A percentile compares a stretch with the other conserved stretches of the same genome.
These are phyloP conservation scores for Pomatostomus ruficeps DNA, from an alignment of 2,113 vertebrate species.

Conservation along the genomic window DNA sequence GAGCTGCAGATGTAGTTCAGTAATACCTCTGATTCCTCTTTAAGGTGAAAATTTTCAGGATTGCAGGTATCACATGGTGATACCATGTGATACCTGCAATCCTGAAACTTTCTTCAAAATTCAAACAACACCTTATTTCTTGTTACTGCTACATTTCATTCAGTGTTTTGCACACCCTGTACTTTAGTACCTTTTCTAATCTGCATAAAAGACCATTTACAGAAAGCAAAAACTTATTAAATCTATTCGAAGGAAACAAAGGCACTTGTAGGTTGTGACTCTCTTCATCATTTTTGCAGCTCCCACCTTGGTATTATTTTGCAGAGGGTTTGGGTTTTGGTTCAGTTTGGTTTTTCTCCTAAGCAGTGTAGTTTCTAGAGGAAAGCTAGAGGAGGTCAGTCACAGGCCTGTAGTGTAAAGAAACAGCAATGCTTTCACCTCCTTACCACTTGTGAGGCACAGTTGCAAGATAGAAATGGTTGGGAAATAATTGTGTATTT, in stretches of 20 bases:
- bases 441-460: background rate
- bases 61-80: background rate
- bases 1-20: background rate
- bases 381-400: background rate
- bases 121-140: background rate
- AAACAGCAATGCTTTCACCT: background rate
- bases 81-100: too few relatives aligned
- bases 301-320: background rate
- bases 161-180: background rate
- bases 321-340: background rate
- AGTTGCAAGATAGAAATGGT: background rate
- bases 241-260: background rate
- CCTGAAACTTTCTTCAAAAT: background rate
- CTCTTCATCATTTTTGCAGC: background rate
- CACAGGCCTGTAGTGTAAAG: background rate
- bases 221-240: background rate
- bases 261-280: background rate
- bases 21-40: background rate
- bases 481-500: background rate
- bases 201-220: background rate
- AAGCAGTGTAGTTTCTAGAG: background rate
- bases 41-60: background rate
- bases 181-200: background rate
- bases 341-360: background rate
- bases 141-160: background rate